phyloP scores from a whole-genome alignment of 2,888 invertebrate species.

The Lucinisca nassula region DNA sequence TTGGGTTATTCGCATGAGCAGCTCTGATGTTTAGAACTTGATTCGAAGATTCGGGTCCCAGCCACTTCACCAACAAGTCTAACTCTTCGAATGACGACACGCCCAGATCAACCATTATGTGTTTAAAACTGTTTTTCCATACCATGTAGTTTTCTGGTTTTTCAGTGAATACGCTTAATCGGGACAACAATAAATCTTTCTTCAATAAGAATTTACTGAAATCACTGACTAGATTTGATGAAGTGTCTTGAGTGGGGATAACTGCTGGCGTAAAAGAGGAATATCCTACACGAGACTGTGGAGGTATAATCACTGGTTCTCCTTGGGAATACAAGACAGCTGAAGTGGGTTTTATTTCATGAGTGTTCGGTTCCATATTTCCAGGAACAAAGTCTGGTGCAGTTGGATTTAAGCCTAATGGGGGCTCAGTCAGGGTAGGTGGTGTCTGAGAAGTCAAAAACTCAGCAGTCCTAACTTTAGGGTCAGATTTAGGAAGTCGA shows the following conservation, averaged over 20 bases:
- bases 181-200: slow-evolving; percentile 7
- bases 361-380: too few species aligned
- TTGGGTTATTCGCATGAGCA: slow-evolving; percentile 22
- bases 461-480: background rate
- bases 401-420: background rate
- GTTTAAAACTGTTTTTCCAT: slow-evolving; percentile 9
- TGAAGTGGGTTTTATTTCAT: background rate
- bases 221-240: background rate
- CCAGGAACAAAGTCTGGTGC: background rate
- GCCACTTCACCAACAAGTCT: slow-evolving; percentile 51
- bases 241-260: background rate
- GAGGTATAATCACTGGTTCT: too few species aligned
- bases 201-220: slow-evolving; percentile 13
- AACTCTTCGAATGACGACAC: slow-evolving; percentile 28
- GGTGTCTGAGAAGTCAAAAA: background rate
- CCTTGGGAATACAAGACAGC: background rate
- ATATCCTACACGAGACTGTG: background rate
- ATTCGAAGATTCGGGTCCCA: slow-evolving; percentile 21
- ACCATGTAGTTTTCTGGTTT: slow-evolving; percentile 1
- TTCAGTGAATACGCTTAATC: background rate
- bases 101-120: background rate
- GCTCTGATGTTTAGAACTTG: slow-evolving; percentile 50
- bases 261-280: background rate
- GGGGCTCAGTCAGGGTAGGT: background rate
- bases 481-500: background rate